Percentiles rank a stretch among this genome's conserved stretches.
These are phyloP conservation scores for Panzeria rudis DNA, from an alignment of 2,888 invertebrate genomes.

Conservation along the genomic window DNA sequence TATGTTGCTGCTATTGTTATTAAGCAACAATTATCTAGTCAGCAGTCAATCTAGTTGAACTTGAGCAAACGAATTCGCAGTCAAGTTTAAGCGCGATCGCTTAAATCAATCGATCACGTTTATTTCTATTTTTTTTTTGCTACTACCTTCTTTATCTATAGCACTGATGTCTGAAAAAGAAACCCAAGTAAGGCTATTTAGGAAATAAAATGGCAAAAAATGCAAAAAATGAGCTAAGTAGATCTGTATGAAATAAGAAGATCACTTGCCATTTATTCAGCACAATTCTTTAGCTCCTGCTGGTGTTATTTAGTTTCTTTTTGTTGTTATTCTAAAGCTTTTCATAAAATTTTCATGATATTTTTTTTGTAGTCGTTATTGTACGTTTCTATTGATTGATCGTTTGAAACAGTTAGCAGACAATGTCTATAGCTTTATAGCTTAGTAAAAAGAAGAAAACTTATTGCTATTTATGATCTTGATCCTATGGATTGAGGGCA, in stretches of 20 bases:
- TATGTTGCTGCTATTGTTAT: slow-evolving; percentile 59
- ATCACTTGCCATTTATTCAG: slow-evolving; percentile 60
- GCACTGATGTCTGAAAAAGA: slow-evolving; percentile 16
- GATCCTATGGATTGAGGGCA: slow-evolving; percentile 82
- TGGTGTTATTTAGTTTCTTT: slow-evolving; percentile 67
- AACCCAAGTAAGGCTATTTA: slow-evolving; percentile 3
- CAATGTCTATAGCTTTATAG: slow-evolving; percentile 75
- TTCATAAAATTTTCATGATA: slow-evolving; percentile 18
- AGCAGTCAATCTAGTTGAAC: slow-evolving; percentile 82
- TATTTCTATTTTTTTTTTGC: slow-evolving; percentile 58
- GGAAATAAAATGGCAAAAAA: slow-evolving; percentile 27
- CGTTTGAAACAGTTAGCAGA: slow-evolving; percentile 81
- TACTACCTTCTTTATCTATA: slow-evolving; percentile 31
- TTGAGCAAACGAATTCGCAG: slow-evolving; percentile 75
- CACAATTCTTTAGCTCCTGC: slow-evolving; percentile 72
- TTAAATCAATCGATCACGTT: slow-evolving; percentile 83
- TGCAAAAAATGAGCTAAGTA: slow-evolving; percentile 19
- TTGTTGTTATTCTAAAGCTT: slow-evolving; percentile 49
- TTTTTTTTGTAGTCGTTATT: slow-evolving; percentile 7
- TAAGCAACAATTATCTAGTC: slow-evolving; percentile 82
- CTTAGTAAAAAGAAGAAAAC: slow-evolving; percentile 67
- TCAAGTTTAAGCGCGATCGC: slow-evolving; percentile 76
- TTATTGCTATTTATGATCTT: slow-evolving; percentile 83
- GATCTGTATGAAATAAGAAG: slow-evolving; percentile 63
- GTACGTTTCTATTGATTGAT: slow-evolving; percentile 80